Evolutionary conservation across 1,140 invertebrate genomes (phyloP).

Genomic region (Lerema accius): DNA sequence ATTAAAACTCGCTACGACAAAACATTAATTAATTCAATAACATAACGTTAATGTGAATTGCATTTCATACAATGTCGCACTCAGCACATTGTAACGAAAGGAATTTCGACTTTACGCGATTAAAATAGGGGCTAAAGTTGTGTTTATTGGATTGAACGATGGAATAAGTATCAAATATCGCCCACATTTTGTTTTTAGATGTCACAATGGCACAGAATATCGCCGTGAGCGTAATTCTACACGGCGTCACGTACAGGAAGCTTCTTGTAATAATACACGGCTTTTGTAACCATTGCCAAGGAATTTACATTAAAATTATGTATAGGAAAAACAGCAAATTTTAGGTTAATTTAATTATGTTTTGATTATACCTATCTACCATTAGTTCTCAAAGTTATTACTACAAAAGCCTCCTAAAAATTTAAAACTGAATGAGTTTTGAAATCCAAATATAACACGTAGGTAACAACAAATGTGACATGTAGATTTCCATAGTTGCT

Average conservation of each 20-base stretch:
- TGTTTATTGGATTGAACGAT: not conserved
- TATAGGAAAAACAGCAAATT: too few species aligned
- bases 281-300: not conserved
- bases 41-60: conserved; percentile 1
- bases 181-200: conserved; percentile 1
- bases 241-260: conserved; percentile 1
- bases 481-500: too few species aligned
- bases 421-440: too few species aligned
- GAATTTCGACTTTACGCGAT: conserved; percentile 4
- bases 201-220: conserved; percentile 8
- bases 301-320: not conserved
- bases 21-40: conserved; percentile 2
- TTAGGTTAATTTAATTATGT: too few species aligned
- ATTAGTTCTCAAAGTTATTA: too few species aligned
- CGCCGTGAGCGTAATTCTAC: conserved; percentile 2
- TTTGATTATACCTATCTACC: too few species aligned
- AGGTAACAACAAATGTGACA: too few species aligned
- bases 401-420: too few species aligned
- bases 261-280: not conserved
- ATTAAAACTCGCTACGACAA: not conserved
- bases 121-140: not conserved
- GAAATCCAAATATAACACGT: too few species aligned
- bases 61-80: conserved; percentile 4
- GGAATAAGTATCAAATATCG: conserved; percentile 7
- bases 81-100: not conserved